These are phyloP conservation scores for Isaurus tuberculatus DNA, from an alignment of 92 coral and sea anemone genomes.

Conservation along the genomic window DNA sequence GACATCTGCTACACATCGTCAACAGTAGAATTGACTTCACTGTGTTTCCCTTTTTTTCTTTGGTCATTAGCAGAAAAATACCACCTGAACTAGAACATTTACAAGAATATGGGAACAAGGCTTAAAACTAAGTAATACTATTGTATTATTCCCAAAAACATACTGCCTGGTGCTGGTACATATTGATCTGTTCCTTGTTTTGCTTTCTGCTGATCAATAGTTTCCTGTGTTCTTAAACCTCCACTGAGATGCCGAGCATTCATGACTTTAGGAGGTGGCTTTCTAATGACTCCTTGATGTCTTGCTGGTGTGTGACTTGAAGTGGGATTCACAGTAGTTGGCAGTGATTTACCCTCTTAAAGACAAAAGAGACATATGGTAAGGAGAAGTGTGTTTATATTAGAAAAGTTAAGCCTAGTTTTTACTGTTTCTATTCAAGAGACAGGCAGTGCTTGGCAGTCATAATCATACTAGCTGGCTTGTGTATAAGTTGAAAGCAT, in stretches of 20 bases:
- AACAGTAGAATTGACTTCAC: too few species aligned
- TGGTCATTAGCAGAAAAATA: too few species aligned
- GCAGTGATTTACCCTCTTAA: constrained; percentile 86
- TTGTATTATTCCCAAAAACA: constrained; percentile 18
- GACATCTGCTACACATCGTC: too few species aligned
- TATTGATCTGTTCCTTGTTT: constrained; percentile 60
- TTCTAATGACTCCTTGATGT: constrained; percentile 45
- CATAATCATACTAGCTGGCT: too few species aligned
- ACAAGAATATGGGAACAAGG: too few species aligned
- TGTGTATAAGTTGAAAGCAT: too few species aligned
- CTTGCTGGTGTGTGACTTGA: constrained; percentile 70
- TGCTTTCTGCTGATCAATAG: constrained; percentile 72
- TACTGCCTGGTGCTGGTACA: constrained; percentile 90
- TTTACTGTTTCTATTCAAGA: too few species aligned
- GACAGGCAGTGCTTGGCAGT: too few species aligned
- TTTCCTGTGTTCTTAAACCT: constrained; percentile 83
- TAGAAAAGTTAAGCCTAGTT: too few species aligned
- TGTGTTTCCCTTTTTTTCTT: too few species aligned
- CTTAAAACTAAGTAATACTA: neutral
- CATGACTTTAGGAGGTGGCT: constrained; percentile 76
- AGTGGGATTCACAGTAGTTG: constrained; percentile 84
- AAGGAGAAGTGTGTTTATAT: too few species aligned
- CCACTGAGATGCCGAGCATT: constrained; percentile 82
- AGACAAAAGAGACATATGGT: neutral
- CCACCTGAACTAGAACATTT: too few species aligned